A percentile compares a stretch with the other conserved stretches of the same genome.
These are phyloP conservation scores for Otolemur garnettii DNA, from an alignment of 2,113 vertebrate genomes.

Conservation along the genomic window DNA sequence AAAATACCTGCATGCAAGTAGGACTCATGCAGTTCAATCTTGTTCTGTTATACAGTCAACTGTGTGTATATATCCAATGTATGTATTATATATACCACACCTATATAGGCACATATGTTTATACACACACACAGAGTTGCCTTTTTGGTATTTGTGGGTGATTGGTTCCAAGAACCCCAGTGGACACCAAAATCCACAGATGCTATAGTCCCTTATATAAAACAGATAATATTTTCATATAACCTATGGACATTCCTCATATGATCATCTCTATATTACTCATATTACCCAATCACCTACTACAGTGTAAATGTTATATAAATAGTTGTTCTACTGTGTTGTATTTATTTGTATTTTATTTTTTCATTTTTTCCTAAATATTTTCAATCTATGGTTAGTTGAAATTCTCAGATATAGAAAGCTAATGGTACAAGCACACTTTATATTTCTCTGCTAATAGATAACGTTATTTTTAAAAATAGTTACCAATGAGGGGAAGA, in stretches of 20 bases:
- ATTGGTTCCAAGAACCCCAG: neutral
- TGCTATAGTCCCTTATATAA: neutral
- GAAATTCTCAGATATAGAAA: neutral
- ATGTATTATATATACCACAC: no score
- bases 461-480: neutral
- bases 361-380: neutral
- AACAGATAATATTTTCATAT: neutral
- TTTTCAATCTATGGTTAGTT: neutral
- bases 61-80: neutral
- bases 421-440: neutral
- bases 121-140: neutral
- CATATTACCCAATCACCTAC: neutral
- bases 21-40: no score
- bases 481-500: neutral
- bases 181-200: neutral
- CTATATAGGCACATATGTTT: neutral
- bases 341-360: neutral
- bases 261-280: neutral
- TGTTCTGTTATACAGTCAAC: no score
- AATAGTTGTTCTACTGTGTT: neutral
- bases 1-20: no score
- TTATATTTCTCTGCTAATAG: neutral
- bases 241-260: neutral
- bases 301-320: neutral
- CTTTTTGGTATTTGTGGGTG: neutral